Evolutionary conservation across 2,113 vertebrate species (phyloP), one percentile per base, ranked within the genome.

Genomic region (Cyprinodon brontotheroides): DNA sequence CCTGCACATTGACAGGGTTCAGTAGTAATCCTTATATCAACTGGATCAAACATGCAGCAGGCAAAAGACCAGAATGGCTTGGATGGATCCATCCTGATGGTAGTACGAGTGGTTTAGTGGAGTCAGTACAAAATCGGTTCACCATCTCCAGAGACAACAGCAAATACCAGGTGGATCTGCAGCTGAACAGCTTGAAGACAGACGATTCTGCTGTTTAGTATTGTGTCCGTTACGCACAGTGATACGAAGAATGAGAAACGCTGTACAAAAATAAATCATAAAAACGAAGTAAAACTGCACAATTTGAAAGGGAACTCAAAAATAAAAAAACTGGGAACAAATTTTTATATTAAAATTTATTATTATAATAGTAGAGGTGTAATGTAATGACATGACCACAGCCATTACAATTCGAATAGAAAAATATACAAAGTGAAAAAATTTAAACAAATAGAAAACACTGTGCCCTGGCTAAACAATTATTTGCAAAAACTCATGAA

Each of bases 241-340:
- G 17, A 20, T 2, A 57, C 50, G 10, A n/a, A 57, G 10, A 57
- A 41, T 41, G 41, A 41, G 41, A 6, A 41, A 41, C 9, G 29
- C 29, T 61, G 17, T 59, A 17, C 4, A 1, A 87, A 84, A 81
- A 1, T 78, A 29, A 29, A 29, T 29, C 29, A 29, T 29, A 29
- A 29, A 29, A 29, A 29, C 29, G 1, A 29, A 29, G 29, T 29
- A 29, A 29, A 29, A 29, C 64, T 89, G 89, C 61, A 60, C 40
- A 60, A 36, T 50, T 60, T 60, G 20, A 14, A 13, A 0, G 29
- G 29, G 14, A 60, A 60, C 72, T 74, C 38, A 0, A n/a, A 64
- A 29, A 29, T 29, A 29, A 29, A 29, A 29, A 29, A 29, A 29
- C 29, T 29, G 29, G 29, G 29, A 29, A 29, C 29, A 29, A 29